Conservation (phyloP, 2,113 vertebrate species). For the Chamaetylas fuelleborni region DNA sequence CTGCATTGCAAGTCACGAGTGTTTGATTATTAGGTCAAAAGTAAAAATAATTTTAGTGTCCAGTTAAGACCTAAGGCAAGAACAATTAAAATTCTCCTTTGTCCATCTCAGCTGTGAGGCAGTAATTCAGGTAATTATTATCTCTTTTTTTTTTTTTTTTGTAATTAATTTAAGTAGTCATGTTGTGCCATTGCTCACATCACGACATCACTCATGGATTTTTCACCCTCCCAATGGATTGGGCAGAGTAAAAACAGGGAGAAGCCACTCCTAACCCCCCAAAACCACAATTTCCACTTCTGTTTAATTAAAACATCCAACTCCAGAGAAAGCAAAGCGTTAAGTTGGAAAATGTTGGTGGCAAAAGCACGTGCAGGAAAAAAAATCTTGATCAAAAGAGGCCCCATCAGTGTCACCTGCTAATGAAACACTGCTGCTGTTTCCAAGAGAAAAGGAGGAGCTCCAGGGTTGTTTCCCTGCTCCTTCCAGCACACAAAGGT, state of each 20-base stretch:
- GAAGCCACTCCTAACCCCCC: not conserved
- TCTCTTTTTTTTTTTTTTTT: not conserved
- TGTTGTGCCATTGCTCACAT: not conserved
- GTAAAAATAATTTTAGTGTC: too few relatives aligned
- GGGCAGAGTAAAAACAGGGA: not conserved
- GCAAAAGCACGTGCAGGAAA: not conserved
- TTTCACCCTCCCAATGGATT: not conserved
- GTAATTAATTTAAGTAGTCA: not conserved
- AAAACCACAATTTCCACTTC: not conserved
- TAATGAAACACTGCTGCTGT: not conserved
- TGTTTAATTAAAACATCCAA: not conserved
- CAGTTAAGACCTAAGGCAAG: not conserved
- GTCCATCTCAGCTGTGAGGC: not conserved
- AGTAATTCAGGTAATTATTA: not conserved
- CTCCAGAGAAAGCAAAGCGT: not conserved
- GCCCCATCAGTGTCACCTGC: not conserved
- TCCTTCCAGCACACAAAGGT: conserved; percentile 34
- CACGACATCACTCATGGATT: not conserved
- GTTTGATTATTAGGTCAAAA: too few relatives aligned
- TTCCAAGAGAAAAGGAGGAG: conserved; percentile 4
- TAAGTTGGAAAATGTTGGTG: not conserved
- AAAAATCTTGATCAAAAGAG: not conserved
- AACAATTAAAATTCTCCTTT: not conserved
- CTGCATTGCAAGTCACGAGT: too few relatives aligned
- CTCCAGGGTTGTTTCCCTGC: not conserved